A percentile compares a stretch with the other conserved stretches of the same genome.
These are phyloP conservation scores for Piscicola geometra DNA, from an alignment of 2,888 invertebrate species.

Conservation along the genomic window DNA sequence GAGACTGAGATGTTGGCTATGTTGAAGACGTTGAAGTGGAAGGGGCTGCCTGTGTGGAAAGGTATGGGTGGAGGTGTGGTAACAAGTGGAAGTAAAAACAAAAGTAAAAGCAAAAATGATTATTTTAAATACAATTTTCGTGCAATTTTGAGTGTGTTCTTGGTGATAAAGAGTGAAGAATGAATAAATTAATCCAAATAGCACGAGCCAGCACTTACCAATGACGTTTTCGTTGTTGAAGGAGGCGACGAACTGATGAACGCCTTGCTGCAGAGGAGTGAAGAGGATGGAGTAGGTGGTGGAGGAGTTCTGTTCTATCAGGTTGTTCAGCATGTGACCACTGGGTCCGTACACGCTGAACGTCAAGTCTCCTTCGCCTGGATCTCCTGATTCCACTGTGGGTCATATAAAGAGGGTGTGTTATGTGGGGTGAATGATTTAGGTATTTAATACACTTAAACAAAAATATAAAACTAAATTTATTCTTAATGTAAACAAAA, in stretches of 20 bases:
- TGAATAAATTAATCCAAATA: constrained; percentile 3
- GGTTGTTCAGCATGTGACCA: constrained; percentile 41
- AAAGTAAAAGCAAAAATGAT: too few relatives aligned
- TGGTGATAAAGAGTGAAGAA: too few relatives aligned
- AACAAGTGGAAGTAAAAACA: neutral
- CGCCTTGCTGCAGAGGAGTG: constrained; percentile 87
- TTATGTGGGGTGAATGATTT: neutral
- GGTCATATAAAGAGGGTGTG: neutral
- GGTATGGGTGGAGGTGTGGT: too few relatives aligned
- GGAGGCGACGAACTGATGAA: constrained; percentile 84
- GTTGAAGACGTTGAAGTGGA: constrained; percentile 49
- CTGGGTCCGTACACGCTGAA: constrained; percentile 74
- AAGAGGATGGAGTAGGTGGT: constrained; percentile 88
- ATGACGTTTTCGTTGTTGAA: constrained; percentile 61
- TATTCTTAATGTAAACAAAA: too few relatives aligned
- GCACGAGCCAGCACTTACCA: constrained; percentile 49
- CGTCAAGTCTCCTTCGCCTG: constrained; percentile 87
- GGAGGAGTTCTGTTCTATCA: constrained; percentile 68
- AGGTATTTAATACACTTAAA: too few relatives aligned
- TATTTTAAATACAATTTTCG: too few relatives aligned
- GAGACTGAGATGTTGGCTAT: constrained; percentile 67
- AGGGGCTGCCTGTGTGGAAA: constrained; percentile 49
- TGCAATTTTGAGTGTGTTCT: too few relatives aligned
- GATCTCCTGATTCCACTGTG: constrained; percentile 80
- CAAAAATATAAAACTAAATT: too few relatives aligned